Evolutionary conservation across 2,113 vertebrate genomes (phyloP), one percentile per base, ranked within the genome.

Genomic region (Hippocampus guttulatus): DNA sequence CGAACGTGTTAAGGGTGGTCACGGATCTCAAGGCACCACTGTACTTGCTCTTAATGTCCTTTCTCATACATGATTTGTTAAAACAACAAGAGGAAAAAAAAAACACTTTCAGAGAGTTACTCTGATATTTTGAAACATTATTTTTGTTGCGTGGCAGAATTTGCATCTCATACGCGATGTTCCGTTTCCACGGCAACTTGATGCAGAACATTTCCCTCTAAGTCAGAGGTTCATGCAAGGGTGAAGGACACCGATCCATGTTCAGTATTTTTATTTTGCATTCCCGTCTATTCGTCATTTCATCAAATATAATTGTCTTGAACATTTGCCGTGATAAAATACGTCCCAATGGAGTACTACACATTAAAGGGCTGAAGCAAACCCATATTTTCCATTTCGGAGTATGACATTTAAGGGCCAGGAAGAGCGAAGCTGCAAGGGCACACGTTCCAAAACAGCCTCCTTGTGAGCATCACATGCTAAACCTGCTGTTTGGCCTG

Each of bases 401-500:
- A 83, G 75, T 75, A 77, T 16, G 51, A 81, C 75, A 79, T 73
- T 78, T 83, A 76, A 89, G 77, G 71, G 68, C 49, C 69, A 79
- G 87, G 85, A 85, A 84, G 83, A 71, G 82, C 73, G 64, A 75
- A 80, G 54, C 76, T 58, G 49, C 73, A 63, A 69, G 70, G 85
- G 80, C 76, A 79, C 67, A 74, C 27, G 78, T 20, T 72, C 69
- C 20, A 41, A 63, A 40, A 55, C 71, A 21, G 51, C 54, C 61
- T 79, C 81, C 73, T 69, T 74, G 79, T 15, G 75, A 80, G 71
- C 80, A 74, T 86, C 79, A 81, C 65, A 75, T 76, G 64, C 69
- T 47, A 49, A 63, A 63, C 33, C 67, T 7, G 15, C 3, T 61
- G 69, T 66, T 76, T 74, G 70, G 66, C 61, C 68, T 49, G 73